phyloP scores from a whole-genome alignment of 2,888 invertebrate genomes.

The Pomacea canaliculata region DNA sequence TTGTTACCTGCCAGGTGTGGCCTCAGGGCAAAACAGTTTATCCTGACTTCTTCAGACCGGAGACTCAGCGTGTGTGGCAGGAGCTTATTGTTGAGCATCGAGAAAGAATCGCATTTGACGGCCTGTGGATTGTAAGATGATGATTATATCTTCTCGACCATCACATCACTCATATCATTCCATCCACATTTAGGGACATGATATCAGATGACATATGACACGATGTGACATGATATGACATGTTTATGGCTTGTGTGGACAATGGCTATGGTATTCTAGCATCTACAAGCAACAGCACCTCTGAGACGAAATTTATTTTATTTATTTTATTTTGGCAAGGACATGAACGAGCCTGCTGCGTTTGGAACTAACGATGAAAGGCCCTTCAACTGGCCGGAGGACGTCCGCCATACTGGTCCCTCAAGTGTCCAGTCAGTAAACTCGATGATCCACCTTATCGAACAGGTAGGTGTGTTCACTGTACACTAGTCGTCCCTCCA shows the following conservation, averaged over 20 bases:
- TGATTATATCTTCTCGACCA: background rate
- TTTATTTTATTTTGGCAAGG: conserved; percentile 41
- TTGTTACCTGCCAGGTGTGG: conserved; percentile 56
- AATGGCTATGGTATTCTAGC: too few relatives aligned
- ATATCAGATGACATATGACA: too few relatives aligned
- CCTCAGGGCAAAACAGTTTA: conserved; percentile 63
- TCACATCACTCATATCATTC: background rate
- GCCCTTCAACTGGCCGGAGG: conserved; percentile 64
- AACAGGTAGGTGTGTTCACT: conserved; percentile 42
- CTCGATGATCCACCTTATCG: conserved; percentile 62
- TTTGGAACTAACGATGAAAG: conserved; percentile 65
- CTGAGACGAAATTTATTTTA: too few relatives aligned
- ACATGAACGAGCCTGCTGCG: conserved; percentile 71
- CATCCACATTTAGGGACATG: background rate
- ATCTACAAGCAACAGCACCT: too few relatives aligned
- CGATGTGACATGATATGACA: too few relatives aligned
- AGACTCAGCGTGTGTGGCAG: conserved; percentile 55
- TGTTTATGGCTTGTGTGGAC: too few relatives aligned
- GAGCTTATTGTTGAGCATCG: conserved; percentile 54
- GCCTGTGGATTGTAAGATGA: conserved; percentile 65
- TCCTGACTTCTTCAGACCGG: conserved; percentile 63
- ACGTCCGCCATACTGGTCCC: conserved; percentile 58
- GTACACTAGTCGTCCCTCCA: too few relatives aligned
- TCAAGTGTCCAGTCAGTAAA: conserved; percentile 55
- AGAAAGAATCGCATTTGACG: conserved; percentile 60